Conservation (phyloP, 2,113 vertebrate species). For the Circaetus cinerascens region DNA sequence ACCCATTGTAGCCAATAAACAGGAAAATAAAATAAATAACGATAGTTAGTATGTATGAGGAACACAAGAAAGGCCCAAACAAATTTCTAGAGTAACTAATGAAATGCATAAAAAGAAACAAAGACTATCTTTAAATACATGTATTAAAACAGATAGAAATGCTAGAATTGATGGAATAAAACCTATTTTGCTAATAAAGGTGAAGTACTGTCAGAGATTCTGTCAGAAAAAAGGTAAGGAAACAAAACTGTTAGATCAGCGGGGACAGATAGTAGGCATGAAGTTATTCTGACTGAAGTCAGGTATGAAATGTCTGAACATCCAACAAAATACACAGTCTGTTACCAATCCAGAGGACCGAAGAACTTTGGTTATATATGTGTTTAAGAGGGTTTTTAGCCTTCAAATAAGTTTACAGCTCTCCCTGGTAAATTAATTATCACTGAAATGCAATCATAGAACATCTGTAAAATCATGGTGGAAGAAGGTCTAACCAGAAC, state of each 20-base stretch:
- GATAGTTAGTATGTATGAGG: neutral
- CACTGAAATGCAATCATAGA: neutral
- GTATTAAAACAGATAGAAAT: neutral
- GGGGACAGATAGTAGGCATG: neutral
- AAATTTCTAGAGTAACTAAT: neutral
- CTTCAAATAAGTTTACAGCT: neutral
- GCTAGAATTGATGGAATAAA: neutral
- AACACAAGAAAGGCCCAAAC: neutral
- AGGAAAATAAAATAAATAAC: neutral
- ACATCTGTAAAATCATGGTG: neutral
- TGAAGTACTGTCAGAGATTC: neutral
- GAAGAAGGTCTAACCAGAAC: neutral
- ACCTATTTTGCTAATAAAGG: neutral
- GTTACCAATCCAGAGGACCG: neutral
- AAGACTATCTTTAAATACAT: neutral
- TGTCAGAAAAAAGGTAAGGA: neutral
- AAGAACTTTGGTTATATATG: neutral
- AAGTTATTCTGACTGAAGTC: neutral
- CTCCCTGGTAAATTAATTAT: neutral
- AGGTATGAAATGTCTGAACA: neutral
- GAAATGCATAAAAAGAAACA: neutral
- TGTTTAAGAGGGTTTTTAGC: neutral
- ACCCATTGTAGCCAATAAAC: neutral
- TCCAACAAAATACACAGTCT: neutral
- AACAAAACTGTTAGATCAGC: fast-evolving